Conservation (phyloP, 2,797 vertebrate species). For the Miichthys miiuy region DNA sequence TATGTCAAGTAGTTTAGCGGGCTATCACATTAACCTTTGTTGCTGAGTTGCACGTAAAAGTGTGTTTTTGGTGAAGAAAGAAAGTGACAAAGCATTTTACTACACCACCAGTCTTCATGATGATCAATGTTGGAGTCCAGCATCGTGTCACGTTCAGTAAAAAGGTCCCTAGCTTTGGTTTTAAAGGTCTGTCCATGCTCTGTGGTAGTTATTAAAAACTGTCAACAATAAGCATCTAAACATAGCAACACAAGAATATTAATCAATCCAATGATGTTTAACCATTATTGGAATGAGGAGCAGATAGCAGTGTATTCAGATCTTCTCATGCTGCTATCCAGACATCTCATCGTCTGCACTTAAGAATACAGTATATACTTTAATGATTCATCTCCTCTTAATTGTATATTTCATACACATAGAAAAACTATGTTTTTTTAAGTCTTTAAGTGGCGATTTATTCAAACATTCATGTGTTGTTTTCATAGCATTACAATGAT, state of each 20-base stretch:
- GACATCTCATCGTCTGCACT: not conserved
- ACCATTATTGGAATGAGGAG: not conserved
- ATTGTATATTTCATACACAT: not conserved
- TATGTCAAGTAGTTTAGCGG: too few relatives aligned
- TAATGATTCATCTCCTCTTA: not conserved
- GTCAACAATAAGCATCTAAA: not conserved
- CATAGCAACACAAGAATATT: not conserved
- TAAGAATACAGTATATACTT: not conserved
- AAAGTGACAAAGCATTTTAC: not conserved
- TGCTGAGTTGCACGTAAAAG: too few relatives aligned
- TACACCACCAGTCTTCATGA: not conserved
- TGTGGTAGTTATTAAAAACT: not conserved
- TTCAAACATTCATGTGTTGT: slow-evolving; percentile 67
- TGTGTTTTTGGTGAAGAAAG: not conserved
- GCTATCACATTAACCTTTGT: too few relatives aligned
- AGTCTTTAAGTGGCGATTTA: slow-evolving; percentile 51
- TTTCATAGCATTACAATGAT: slow-evolving; percentile 52
- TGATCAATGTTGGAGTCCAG: not conserved
- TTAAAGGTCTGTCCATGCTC: not conserved
- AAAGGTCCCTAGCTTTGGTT: not conserved
- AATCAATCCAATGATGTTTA: not conserved
- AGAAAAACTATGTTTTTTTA: not conserved
- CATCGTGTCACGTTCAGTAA: not conserved
- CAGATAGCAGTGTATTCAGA: not conserved
- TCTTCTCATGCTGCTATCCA: not conserved